Conservation (phyloP, 2,113 vertebrate species). For the Saguinus imperator region DNA sequence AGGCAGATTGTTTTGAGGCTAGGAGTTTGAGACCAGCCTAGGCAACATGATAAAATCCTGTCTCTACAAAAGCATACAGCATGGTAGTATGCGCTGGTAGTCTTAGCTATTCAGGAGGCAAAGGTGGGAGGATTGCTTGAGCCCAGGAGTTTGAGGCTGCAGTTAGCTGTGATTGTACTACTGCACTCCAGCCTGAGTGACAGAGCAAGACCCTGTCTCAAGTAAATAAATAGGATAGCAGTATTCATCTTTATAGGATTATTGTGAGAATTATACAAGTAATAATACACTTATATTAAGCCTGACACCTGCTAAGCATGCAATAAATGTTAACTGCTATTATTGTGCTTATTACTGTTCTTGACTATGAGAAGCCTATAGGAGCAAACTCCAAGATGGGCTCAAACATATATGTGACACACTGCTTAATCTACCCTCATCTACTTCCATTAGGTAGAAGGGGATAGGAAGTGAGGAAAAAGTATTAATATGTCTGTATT, state of each 20-base stretch:
- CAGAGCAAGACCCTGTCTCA: no score
- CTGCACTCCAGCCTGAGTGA: no score
- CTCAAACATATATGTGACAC: neutral
- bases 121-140: no score
- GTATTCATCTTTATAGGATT: neutral
- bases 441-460: neutral
- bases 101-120: no score
- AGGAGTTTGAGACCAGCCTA: no score
- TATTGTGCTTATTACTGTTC: neutral
- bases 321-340: neutral
- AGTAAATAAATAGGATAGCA: no score
- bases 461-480: neutral
- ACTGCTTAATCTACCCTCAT: neutral
- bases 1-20: no score
- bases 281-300: neutral
- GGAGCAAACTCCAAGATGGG: neutral
- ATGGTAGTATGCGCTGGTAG: no score
- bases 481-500: neutral
- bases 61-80: no score
- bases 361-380: neutral
- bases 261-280: neutral
- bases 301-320: neutral
- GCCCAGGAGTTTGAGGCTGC: no score
- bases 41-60: no score
- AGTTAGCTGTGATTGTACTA: no score